Evolutionary conservation across 2,797 vertebrate genomes (phyloP).

Genomic region (Cuniculus paca): DNA sequence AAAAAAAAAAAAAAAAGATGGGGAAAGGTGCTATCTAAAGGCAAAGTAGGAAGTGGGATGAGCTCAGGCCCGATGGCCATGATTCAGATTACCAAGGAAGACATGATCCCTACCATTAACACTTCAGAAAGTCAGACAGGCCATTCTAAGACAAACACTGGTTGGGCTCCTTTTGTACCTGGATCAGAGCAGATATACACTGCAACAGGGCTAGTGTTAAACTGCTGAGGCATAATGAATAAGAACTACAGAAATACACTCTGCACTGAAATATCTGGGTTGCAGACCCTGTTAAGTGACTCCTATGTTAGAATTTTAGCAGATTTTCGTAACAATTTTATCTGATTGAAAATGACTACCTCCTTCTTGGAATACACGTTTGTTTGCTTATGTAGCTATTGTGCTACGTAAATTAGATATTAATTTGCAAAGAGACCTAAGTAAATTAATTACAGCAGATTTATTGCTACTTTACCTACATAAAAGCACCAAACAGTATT

Average conservation of each 20-base stretch:
- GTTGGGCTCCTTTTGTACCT: not conserved
- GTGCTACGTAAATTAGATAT: slow-evolving; percentile 31
- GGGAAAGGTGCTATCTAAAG: not conserved
- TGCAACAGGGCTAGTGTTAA: not conserved
- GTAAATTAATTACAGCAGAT: slow-evolving; percentile 43
- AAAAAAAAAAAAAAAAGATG: not conserved
- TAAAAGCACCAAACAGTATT: not conserved
- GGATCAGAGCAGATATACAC: not conserved
- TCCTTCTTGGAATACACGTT: slow-evolving; percentile 38
- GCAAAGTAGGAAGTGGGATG: not conserved
- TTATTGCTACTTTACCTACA: slow-evolving; percentile 56
- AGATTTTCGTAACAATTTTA: not conserved
- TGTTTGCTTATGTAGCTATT: slow-evolving; percentile 41
- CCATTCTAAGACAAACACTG: not conserved
- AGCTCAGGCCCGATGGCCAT: not conserved
- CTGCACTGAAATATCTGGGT: not conserved
- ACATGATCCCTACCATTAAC: not conserved
- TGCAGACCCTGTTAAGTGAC: slow-evolving; percentile 7
- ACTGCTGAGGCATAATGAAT: not conserved
- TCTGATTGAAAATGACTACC: not conserved
- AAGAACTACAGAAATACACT: not conserved
- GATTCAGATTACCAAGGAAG: not conserved
- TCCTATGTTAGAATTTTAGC: slow-evolving; percentile 25
- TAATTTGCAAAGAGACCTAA: slow-evolving; percentile 58
- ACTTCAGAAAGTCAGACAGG: not conserved